A percentile compares a stretch with the other conserved stretches of the same genome.
Evolutionary conservation across 2,113 vertebrate species (phyloP).

Genomic region (Xerus inauris): DNA sequence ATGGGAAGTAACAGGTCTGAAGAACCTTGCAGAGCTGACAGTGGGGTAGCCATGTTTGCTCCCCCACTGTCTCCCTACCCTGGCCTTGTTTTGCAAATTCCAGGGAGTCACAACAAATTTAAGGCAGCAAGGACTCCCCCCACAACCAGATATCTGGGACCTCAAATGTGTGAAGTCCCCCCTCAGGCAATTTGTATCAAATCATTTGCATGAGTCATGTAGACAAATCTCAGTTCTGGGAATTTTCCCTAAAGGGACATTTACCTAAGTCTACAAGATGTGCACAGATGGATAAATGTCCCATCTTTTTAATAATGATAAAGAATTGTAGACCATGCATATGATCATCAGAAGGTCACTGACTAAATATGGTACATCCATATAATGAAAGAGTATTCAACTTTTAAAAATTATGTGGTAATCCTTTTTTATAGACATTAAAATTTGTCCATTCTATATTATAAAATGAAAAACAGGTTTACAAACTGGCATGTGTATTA

Average conservation of each 20-base stretch:
- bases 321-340: not conserved
- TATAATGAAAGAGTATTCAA: not conserved
- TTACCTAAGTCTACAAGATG: not conserved
- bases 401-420: not conserved
- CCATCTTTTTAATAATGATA: not conserved
- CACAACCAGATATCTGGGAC: not conserved
- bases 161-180: not conserved
- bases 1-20: no score
- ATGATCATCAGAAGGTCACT: not conserved
- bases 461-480: slow-evolving; percentile 21
- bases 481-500: not conserved
- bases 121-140: not conserved
- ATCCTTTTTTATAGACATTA: not conserved
- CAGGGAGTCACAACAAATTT: not conserved
- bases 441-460: not conserved
- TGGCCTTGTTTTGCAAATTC: not conserved
- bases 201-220: not conserved
- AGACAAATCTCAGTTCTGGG: not conserved
- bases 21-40: not conserved
- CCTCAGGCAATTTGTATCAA: not conserved
- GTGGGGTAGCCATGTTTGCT: not conserved
- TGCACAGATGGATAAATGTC: not conserved
- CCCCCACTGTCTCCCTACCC: rapidly evolving
- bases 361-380: not conserved
- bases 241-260: not conserved